Evolutionary conservation across 1,140 invertebrate species (phyloP), one percentile per base, ranked within the genome.

Genomic region (Eciton burchellii): DNA sequence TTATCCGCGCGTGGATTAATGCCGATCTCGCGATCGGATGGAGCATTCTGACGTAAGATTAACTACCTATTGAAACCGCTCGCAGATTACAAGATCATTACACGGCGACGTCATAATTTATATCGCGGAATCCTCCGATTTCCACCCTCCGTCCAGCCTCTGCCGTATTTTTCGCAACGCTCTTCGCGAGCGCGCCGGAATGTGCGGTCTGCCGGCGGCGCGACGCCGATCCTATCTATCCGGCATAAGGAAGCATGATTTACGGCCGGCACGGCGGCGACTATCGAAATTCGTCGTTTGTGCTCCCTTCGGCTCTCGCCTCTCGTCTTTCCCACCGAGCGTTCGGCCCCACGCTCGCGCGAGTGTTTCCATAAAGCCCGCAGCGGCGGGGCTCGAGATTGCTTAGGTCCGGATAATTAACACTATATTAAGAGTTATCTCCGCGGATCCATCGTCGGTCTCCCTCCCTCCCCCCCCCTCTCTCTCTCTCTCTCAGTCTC

Each of bases 351-450:
- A 62, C 26, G 4, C 63, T 26, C 21, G 77, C n/a, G 19, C 82
- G 57, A 76, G 56, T 45, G 54, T 84, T 84, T 87, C 70, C 68
- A 88, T 74, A 70, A 83, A 85, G 52, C 26, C 52, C 82, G 79
- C 54, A 26, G 9, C 54, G 83, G 63, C 73, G 47, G 72, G 54
- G 56, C 62, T 85, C 26, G 86, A 63, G 73, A 87, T 88, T 87
- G 62, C 76, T 47, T 83, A 72, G 21, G 43, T 60, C 52, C 72
- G 73, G 83, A 88, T 88, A 88, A 88, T 88, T 88, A 88, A 88
- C 87, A 85, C 86, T 73, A 62, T 86, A 88, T 88, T 85, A 88
- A 88, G 86, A 88, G 47, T 85, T 88, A 88, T 88, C 87, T 87
- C 57, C 47, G 77, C 65, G 62, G 79, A 84, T 87, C 68, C 85